Percentiles rank a stretch among this genome's conserved stretches.
Conservation (phyloP, 2,888 invertebrate species). For the Tridacna crocea region DNA sequence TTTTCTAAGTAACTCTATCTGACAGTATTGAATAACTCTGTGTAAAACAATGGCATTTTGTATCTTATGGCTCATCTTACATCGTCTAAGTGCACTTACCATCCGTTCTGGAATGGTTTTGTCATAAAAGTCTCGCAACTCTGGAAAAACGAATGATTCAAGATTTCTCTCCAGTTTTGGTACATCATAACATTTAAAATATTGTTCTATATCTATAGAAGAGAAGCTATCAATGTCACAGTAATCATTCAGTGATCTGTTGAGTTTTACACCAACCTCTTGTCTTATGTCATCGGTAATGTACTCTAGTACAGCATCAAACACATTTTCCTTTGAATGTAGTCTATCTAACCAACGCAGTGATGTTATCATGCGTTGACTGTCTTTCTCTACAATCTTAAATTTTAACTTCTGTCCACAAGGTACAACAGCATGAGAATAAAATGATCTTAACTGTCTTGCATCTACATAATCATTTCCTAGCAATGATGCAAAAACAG, state of each 20-base stretch:
- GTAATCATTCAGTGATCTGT: conserved; percentile 78
- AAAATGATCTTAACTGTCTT: conserved; percentile 88
- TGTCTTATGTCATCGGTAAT: conserved; percentile 68
- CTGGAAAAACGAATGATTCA: conserved; percentile 18
- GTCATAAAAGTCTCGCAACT: conserved; percentile 60
- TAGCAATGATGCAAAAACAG: conserved; percentile 91
- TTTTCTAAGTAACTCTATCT: conserved; percentile 76
- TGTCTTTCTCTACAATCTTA: conserved; percentile 78
- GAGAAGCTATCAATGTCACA: conserved; percentile 50
- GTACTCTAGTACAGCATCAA: conserved; percentile 85
- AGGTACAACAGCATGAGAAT: conserved; percentile 86
- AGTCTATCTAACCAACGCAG: conserved; percentile 91
- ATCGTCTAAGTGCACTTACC: conserved; percentile 87
- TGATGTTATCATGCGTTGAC: conserved; percentile 89
- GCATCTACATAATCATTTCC: conserved; percentile 95
- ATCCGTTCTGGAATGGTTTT: conserved; percentile 88
- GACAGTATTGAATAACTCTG: conserved; percentile 76
- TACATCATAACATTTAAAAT: conserved; percentile 1
- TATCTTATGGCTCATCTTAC: conserved; percentile 88
- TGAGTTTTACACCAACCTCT: conserved; percentile 68
- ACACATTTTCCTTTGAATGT: conserved; percentile 88
- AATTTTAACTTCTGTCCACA: conserved; percentile 79
- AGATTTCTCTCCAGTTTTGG: conserved; percentile 12
- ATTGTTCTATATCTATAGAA: conserved; percentile 38
- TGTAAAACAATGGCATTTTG: conserved; percentile 84